Conservation (phyloP, 2,113 vertebrate genomes). For the Brienomyrus longianalis region DNA sequence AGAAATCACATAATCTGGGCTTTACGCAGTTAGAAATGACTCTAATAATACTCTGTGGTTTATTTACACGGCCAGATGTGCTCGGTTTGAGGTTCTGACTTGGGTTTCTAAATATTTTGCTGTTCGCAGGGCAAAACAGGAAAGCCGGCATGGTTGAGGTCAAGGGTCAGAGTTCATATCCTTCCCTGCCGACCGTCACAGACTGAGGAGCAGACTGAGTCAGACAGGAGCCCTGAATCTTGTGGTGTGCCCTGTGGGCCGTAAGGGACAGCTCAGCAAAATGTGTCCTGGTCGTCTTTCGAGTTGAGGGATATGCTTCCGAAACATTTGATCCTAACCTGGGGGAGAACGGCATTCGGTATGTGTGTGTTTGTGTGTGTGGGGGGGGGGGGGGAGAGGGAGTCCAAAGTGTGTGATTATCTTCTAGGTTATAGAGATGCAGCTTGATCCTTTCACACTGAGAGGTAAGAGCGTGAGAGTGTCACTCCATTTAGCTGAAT, state of each 20-base stretch:
- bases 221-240: background rate
- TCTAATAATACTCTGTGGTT: background rate
- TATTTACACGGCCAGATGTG: conserved; percentile 1
- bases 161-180: conserved; percentile 31
- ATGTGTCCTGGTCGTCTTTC: background rate
- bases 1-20: background rate
- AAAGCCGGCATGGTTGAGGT: conserved; percentile 19
- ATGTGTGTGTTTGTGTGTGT: too few relatives aligned
- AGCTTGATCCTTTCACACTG: background rate
- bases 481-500: background rate
- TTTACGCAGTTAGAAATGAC: background rate
- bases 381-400: background rate
- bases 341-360: background rate
- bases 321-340: background rate
- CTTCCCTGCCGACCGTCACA: conserved; percentile 24
- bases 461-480: background rate
- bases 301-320: background rate
- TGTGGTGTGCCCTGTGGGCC: background rate
- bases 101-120: conserved; percentile 21
- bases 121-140: background rate
- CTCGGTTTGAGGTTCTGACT: conserved; percentile 11
- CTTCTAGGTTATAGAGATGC: background rate
- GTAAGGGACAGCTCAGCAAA: background rate
- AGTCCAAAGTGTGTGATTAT: background rate
- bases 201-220: background rate